Evolutionary conservation across 2,113 vertebrate species (phyloP).

Genomic region (Cebus imitator): DNA sequence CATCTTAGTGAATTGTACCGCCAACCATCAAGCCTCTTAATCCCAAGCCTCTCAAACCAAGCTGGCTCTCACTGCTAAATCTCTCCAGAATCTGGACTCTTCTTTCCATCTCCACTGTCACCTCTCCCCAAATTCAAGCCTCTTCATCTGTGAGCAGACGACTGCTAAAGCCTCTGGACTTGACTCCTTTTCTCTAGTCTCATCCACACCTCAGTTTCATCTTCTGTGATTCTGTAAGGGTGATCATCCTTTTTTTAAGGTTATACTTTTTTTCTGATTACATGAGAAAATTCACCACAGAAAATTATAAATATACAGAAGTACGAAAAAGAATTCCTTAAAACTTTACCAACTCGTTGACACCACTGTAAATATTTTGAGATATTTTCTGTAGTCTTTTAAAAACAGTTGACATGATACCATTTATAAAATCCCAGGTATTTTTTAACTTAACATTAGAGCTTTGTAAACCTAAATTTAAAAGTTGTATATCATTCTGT

Average conservation of each 20-base stretch:
- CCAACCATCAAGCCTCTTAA: not conserved
- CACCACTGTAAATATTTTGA: conserved; percentile 27
- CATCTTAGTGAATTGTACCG: not conserved
- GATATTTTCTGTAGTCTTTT: conserved; percentile 21
- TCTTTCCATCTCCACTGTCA: not conserved
- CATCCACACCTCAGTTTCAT: not conserved
- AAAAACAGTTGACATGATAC: not conserved
- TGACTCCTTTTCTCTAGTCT: not conserved
- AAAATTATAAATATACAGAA: conserved; percentile 29
- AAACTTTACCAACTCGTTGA: conserved; percentile 15
- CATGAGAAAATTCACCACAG: not conserved
- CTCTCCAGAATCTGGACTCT: not conserved
- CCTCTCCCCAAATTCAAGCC: not conserved
- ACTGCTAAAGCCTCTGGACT: not conserved
- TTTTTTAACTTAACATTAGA: conserved; percentile 15
- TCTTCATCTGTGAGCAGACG: not conserved
- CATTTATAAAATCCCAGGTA: not conserved
- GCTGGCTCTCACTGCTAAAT: not conserved
- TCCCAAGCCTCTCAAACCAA: not conserved
- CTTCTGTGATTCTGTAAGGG: not conserved
- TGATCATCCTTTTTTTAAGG: not conserved
- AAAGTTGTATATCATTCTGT: not conserved
- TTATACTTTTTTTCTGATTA: not conserved
- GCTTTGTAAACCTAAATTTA: conserved; percentile 13
- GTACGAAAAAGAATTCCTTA: not conserved